phyloP scores from a whole-genome alignment of 2,888 invertebrate species.

The Phaonia tiefii region DNA sequence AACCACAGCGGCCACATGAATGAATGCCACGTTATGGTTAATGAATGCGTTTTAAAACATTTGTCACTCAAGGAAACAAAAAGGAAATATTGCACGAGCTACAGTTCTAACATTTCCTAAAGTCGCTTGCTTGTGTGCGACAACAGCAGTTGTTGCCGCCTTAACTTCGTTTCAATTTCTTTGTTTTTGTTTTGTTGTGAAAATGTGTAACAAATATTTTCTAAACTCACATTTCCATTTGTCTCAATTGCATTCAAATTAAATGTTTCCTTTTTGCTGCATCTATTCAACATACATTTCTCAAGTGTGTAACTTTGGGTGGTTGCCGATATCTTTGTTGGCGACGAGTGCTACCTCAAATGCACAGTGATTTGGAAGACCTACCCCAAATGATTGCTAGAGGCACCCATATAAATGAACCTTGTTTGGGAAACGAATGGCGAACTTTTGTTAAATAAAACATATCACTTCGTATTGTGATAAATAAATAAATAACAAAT shows the following conservation, averaged over 20 bases:
- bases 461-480: too few relatives aligned
- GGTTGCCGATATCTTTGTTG: background rate
- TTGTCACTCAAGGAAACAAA: constrained; percentile 21
- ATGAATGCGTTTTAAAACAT: constrained; percentile 18
- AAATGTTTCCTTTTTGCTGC: background rate
- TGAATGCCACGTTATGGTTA: constrained; percentile 25
- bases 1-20: too few relatives aligned
- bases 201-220: constrained; percentile 23
- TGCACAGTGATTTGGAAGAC: too few relatives aligned
- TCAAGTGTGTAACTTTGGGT: constrained; percentile 6
- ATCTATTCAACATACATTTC: background rate
- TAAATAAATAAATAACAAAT: too few relatives aligned
- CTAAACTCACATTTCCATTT: constrained; percentile 4
- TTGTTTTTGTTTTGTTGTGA: too few relatives aligned
- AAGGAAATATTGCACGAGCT: background rate
- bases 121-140: background rate
- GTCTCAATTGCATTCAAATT: background rate
- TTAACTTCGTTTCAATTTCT: background rate
- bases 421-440: too few relatives aligned
- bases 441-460: too few relatives aligned
- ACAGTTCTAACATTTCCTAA: background rate
- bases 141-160: background rate
- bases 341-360: too few relatives aligned
- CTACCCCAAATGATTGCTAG: too few relatives aligned
- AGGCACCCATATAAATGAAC: too few relatives aligned